A percentile compares a stretch with the other conserved stretches of the same genome.
These are phyloP conservation scores for Xyrauchen texanus DNA, from an alignment of 2,113 vertebrate genomes.

Conservation along the genomic window DNA sequence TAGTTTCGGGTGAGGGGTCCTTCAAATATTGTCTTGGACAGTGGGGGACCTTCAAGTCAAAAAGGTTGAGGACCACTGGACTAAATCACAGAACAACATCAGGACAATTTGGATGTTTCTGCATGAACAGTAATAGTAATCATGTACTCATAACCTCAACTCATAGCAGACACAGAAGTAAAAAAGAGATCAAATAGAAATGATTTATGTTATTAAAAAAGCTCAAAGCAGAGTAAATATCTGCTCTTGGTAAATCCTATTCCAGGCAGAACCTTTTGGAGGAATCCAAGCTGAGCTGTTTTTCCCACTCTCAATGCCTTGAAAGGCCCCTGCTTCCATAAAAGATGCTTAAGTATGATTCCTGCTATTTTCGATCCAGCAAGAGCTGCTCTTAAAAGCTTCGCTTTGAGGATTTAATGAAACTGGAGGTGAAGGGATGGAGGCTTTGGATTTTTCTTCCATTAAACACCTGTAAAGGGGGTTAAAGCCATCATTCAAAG, in stretches of 20 bases:
- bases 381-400: conserved; percentile 32
- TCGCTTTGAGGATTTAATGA: conserved; percentile 25
- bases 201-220: background rate
- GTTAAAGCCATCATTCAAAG: conserved; percentile 47
- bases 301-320: background rate
- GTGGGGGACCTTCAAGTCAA: no score
- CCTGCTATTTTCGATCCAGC: background rate
- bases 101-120: no score
- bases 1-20: no score
- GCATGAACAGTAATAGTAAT: no score
- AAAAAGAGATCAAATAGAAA: no score
- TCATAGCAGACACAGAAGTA: no score
- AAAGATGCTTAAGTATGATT: conserved; percentile 35
- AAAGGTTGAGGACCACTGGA: no score
- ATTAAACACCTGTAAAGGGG: conserved; percentile 29
- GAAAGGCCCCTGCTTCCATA: conserved; percentile 17
- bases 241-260: conserved; percentile 26
- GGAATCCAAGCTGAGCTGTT: conserved; percentile 11
- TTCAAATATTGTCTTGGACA: no score
- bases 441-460: conserved; percentile 36
- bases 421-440: conserved; percentile 27
- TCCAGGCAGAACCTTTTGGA: conserved; percentile 10
- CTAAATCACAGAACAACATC: no score
- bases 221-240: background rate
- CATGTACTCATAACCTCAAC: no score